A percentile compares a stretch with the other conserved stretches of the same genome.
These are phyloP conservation scores for Sebastes glaucus DNA, from an alignment of 2,797 vertebrate genomes.

Conservation along the genomic window DNA sequence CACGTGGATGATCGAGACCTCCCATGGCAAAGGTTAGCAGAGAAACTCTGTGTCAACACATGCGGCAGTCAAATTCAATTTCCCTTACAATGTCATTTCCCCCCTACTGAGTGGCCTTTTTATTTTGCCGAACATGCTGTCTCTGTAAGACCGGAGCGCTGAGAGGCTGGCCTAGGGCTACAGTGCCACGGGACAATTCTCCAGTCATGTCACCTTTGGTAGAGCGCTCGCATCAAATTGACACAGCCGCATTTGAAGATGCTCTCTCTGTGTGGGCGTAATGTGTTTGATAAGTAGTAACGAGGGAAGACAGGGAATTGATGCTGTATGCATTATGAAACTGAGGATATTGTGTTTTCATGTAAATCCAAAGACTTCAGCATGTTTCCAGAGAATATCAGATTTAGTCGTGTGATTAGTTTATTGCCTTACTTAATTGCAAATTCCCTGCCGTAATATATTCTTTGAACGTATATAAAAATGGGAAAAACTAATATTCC, in stretches of 20 bases:
- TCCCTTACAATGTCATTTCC: constrained; percentile 56
- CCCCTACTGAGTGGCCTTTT: constrained; percentile 52
- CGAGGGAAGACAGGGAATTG: not conserved
- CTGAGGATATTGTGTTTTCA: not conserved
- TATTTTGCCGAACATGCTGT: constrained; percentile 57
- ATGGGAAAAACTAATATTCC: not conserved
- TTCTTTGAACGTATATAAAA: not conserved
- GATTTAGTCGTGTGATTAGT: not conserved
- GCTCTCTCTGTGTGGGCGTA: constrained; percentile 5
- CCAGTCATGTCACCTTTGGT: constrained; percentile 54
- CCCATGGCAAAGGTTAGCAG: constrained; percentile 95
- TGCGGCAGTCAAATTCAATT: constrained; percentile 66
- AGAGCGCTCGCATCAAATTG: constrained; percentile 32
- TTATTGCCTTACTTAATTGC: not conserved
- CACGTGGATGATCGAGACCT: constrained; percentile 97
- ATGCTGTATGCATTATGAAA: constrained; percentile 2
- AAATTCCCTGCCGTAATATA: not conserved
- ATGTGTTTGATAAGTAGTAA: constrained; percentile 41
- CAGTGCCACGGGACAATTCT: constrained; percentile 34
- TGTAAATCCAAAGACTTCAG: not conserved
- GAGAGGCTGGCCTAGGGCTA: constrained; percentile 58
- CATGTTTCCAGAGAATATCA: not conserved
- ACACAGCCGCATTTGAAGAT: constrained; percentile 48
- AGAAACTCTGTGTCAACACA: constrained; percentile 57
- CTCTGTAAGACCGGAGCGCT: constrained; percentile 49